Conservation (phyloP, 1,140 invertebrate species). For the Vanessa tameamea region DNA sequence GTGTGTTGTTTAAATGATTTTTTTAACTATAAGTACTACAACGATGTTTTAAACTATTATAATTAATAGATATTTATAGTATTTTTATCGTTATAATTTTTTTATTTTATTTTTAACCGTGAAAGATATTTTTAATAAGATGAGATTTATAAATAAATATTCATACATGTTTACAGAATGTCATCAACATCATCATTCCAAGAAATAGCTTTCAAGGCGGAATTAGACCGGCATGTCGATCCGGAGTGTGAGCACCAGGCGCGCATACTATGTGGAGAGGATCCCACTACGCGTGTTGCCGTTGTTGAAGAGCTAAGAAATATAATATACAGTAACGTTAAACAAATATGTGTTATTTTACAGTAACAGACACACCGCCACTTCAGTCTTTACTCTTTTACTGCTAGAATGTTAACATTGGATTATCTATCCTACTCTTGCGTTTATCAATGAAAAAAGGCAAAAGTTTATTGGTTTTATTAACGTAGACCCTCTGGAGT, state of each 20-base stretch:
- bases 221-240: constrained; percentile 60
- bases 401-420: neutral
- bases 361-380: neutral
- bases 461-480: neutral
- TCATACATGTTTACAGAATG: constrained; percentile 32
- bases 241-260: constrained; percentile 62
- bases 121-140: neutral
- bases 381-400: neutral
- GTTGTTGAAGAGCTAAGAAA: constrained; percentile 58
- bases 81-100: too few species aligned
- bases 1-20: too few species aligned
- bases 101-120: too few species aligned
- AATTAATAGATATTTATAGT: too few species aligned
- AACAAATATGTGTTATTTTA: neutral
- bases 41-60: too few species aligned
- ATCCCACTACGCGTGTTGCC: constrained; percentile 39
- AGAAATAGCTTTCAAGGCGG: constrained; percentile 64
- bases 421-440: neutral
- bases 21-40: too few species aligned
- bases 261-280: constrained; percentile 55
- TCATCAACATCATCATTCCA: constrained; percentile 37
- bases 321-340: constrained; percentile 57
- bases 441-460: neutral
- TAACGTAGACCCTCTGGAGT: neutral
- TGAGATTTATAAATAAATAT: neutral